These are phyloP conservation scores for Poecilia wingei DNA, from an alignment of 2,797 vertebrate species.

Conservation along the genomic window DNA sequence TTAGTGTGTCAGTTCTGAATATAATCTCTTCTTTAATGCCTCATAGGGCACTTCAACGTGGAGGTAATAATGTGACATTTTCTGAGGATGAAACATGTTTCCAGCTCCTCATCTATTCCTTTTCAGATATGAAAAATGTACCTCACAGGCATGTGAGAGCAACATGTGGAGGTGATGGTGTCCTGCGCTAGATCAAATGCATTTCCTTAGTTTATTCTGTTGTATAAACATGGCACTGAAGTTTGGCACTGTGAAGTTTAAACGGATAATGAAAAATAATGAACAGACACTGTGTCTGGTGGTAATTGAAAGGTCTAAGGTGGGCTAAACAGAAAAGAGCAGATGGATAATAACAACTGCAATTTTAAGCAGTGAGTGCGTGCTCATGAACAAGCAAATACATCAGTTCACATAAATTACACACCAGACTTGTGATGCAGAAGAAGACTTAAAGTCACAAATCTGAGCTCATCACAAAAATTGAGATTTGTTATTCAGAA, in stretches of 20 bases:
- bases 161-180: background rate
- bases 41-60: constrained; percentile 16
- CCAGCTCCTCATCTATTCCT: constrained; percentile 24
- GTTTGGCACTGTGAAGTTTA: constrained; percentile 31
- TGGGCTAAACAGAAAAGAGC: constrained; percentile 56
- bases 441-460: constrained; percentile 35
- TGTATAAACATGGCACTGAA: constrained; percentile 7
- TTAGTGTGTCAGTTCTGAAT: constrained; percentile 42
- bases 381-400: constrained; percentile 1
- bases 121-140: constrained; percentile 29
- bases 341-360: constrained; percentile 52
- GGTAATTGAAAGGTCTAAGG: constrained; percentile 58
- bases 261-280: constrained; percentile 44
- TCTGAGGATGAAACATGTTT: constrained; percentile 40
- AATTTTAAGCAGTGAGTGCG: constrained; percentile 10
- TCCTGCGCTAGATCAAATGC: constrained; percentile 14
- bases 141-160: constrained; percentile 10
- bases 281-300: constrained; percentile 25
- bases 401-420: constrained; percentile 51
- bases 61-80: constrained; percentile 36
- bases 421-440: constrained; percentile 41
- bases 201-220: constrained; percentile 31
- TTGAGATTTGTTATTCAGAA: constrained; percentile 16
- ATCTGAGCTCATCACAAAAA: constrained; percentile 38
- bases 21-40: constrained; percentile 29